Conservation (phyloP, 2,113 vertebrate genomes). For the Phalacrocorax aristotelis region DNA sequence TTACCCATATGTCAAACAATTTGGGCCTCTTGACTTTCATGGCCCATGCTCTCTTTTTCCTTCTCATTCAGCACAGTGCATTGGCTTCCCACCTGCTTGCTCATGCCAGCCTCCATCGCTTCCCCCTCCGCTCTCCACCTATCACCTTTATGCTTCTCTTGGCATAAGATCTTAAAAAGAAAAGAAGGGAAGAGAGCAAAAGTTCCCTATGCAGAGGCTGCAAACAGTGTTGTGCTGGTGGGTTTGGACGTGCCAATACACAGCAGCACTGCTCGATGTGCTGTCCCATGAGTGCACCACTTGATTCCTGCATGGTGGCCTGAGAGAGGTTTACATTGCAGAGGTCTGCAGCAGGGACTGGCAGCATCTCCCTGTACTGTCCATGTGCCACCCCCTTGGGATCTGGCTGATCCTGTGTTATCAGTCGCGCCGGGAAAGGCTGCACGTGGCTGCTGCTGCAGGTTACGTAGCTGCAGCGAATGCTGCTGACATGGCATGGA, state of each 20-base stretch:
- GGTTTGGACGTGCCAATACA: fast-evolving
- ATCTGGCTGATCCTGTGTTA: not conserved
- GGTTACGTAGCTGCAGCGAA: not conserved
- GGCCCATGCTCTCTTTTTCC: not conserved
- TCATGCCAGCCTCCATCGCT: fast-evolving
- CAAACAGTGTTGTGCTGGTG: not conserved
- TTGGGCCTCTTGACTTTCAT: not conserved
- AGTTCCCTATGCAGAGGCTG: not conserved
- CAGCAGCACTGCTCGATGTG: not conserved
- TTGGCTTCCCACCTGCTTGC: not conserved
- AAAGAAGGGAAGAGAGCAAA: not conserved
- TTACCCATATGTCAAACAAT: not conserved
- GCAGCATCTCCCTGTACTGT: not conserved
- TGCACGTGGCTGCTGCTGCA: not conserved
- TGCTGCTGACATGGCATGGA: not conserved
- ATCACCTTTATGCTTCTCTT: not conserved
- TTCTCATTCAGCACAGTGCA: not conserved
- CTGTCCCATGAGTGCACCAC: fast-evolving
- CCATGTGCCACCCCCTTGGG: not conserved
- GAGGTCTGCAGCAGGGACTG: not conserved
- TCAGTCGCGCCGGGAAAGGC: not conserved
- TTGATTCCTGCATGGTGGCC: not conserved
- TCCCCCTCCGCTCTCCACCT: not conserved
- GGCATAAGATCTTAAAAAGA: not conserved
- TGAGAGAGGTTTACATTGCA: not conserved